A percentile compares a stretch with the other conserved stretches of the same genome.
These are phyloP conservation scores for Drosophila murphyi DNA, from an alignment of 1,140 invertebrate genomes.

Conservation along the genomic window DNA sequence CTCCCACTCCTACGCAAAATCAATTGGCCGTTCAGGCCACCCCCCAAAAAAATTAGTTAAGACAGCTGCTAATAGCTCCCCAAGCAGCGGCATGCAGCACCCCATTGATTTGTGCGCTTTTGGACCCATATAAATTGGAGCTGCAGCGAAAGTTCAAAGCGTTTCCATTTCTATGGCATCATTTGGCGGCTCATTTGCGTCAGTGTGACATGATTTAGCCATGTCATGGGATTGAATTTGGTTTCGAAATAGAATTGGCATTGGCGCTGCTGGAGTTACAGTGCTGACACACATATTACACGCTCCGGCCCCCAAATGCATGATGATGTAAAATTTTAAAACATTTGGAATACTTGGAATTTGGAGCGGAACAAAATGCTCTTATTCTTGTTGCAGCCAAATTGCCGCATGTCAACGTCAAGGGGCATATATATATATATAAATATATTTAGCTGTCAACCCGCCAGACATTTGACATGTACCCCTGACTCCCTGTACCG, in stretches of 20 bases:
- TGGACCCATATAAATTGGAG: slow-evolving; percentile 24
- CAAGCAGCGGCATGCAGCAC: neutral
- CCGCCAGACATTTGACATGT: slow-evolving; percentile 69
- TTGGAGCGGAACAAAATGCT: slow-evolving; percentile 67
- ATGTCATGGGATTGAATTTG: slow-evolving; percentile 41
- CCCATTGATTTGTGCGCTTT: slow-evolving; percentile 4
- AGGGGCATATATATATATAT: slow-evolving; percentile 53
- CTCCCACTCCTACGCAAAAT: neutral
- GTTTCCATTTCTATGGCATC: slow-evolving; percentile 40
- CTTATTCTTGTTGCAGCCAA: slow-evolving; percentile 50
- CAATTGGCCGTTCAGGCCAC: neutral
- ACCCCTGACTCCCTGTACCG: neutral
- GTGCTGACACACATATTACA: slow-evolving; percentile 67
- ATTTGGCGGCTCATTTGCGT: slow-evolving; percentile 49
- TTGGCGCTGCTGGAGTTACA: neutral
- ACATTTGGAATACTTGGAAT: slow-evolving; percentile 47
- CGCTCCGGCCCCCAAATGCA: slow-evolving; percentile 31
- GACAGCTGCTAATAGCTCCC: slow-evolving; percentile 56
- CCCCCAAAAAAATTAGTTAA: slow-evolving; percentile 11
- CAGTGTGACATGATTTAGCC: slow-evolving; percentile 44
- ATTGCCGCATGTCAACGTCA: slow-evolving; percentile 72
- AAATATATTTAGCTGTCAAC: slow-evolving; percentile 74
- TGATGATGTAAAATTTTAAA: slow-evolving; percentile 3
- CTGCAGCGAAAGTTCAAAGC: slow-evolving; percentile 68
- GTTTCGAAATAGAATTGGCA: slow-evolving; percentile 23